Evolutionary conservation across 2,797 vertebrate species (phyloP), one percentile per base, ranked within the genome.

Genomic region (Gymnopithys bicolor): DNA sequence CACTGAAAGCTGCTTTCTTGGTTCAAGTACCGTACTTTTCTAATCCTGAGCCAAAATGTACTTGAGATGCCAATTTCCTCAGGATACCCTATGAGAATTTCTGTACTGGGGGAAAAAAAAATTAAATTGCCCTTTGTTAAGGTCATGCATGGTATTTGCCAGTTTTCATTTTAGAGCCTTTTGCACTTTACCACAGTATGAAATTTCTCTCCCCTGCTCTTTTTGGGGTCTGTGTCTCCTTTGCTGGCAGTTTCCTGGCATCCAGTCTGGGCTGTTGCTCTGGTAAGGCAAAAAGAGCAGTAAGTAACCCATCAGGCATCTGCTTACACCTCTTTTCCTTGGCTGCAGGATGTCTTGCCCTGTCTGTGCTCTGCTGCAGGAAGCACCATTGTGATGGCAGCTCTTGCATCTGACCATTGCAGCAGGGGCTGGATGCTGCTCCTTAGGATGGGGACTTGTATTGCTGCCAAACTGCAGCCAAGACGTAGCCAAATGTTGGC

Each of bases 41-140:
- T 96, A 64, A 96, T 95, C 67, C 41, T 82, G 19, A 43, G 85
- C 87, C 95, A 96, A 70, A 84, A 90, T 22, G 10, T 51, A 18
- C 24, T 75, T 1, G 1, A 46, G 66, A 39, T 90, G 74, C 76
- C 81, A 76, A 4, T 76, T 52, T 86, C 83, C 70, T 79, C 21
- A 51, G 70, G 83, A 48, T 69, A 86, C 89, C 37, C 60, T 88
- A 41, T 84, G 77, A 70, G 56, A 87, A 69, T 56, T 67, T 90
- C 33, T 85, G 60, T 58, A 43, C 43, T 33, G n/a, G 18, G 24
- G 45, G 33, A 48, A 33, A 9, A 22, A 49, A 49, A 74, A 13
- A 14, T 5, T 45, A 64, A 81, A 35, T 63, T 1, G 0, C 28
- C 23, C 8, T 80, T 59, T 63, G 21, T 76, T 67, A 9, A 66